These are phyloP conservation scores for Sorex maritimensis DNA, from an alignment of 2,797 vertebrate species.

Conservation along the genomic window DNA sequence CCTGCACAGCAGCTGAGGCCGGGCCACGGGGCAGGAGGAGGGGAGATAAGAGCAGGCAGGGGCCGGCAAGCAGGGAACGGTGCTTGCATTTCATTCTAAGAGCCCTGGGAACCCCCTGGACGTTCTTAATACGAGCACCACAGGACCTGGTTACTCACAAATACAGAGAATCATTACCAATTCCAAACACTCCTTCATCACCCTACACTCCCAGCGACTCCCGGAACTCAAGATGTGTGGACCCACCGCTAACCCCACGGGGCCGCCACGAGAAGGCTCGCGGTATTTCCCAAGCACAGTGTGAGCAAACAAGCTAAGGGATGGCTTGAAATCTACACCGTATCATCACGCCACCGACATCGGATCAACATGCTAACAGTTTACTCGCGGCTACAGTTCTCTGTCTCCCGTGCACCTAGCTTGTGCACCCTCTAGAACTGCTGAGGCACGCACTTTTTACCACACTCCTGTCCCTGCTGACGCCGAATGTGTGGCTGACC, in stretches of 20 bases:
- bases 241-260: constrained; percentile 53
- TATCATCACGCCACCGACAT: constrained; percentile 65
- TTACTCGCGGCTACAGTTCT: constrained; percentile 9
- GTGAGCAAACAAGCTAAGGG: constrained; percentile 58
- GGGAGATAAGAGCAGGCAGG: neutral
- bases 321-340: constrained; percentile 22
- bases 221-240: constrained; percentile 68
- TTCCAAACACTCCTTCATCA: constrained; percentile 49
- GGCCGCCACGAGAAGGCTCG: constrained; percentile 28
- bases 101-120: constrained; percentile 55
- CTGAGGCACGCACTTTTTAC: constrained; percentile 28
- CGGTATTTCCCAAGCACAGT: constrained; percentile 60
- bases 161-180: constrained; percentile 70
- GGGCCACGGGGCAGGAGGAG: neutral
- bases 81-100: constrained; percentile 62
- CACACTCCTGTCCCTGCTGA: neutral
- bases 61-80: neutral
- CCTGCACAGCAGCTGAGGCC: neutral
- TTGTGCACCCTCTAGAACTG: neutral
- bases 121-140: constrained; percentile 65
- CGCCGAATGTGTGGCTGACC: too few relatives aligned
- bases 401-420: neutral
- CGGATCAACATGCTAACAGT: constrained; percentile 47
- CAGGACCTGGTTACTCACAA: constrained; percentile 67
- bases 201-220: constrained; percentile 62